These are phyloP conservation scores for Phocoena sinus DNA, from an alignment of 2,113 vertebrate genomes.

Conservation along the genomic window DNA sequence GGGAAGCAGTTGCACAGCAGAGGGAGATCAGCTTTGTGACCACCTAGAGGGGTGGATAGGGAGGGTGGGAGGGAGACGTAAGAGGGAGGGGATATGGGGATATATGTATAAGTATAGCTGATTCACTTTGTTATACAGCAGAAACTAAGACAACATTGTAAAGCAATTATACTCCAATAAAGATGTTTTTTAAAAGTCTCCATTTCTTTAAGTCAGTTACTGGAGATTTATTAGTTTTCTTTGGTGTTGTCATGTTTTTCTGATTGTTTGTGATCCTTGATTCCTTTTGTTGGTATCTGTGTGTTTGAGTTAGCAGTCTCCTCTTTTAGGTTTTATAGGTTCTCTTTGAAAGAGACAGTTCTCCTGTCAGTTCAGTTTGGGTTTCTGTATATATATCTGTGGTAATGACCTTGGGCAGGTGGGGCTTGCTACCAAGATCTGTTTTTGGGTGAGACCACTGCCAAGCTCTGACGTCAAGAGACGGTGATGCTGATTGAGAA, in stretches of 20 bases:
- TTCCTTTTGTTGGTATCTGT: not conserved
- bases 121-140: no score
- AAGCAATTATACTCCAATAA: no score
- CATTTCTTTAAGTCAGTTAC: not conserved
- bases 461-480: not conserved
- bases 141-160: no score
- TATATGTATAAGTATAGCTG: no score
- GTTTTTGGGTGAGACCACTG: not conserved
- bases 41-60: no score
- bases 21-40: no score
- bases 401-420: not conserved
- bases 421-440: not conserved
- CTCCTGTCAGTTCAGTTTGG: not conserved
- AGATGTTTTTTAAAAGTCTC: not conserved
- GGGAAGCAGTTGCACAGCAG: no score
- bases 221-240: not conserved
- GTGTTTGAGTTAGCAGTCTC: not conserved
- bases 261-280: not conserved
- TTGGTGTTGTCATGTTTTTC: not conserved
- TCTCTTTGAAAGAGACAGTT: not conserved
- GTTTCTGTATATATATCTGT: not conserved
- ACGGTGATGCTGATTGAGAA: not conserved
- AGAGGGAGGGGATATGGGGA: no score
- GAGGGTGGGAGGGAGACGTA: no score
- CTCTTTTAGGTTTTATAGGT: not conserved